Evolutionary conservation across 2,888 invertebrate species (phyloP), one percentile per base, ranked within the genome.

Genomic region (Sicus ferrugineus): DNA sequence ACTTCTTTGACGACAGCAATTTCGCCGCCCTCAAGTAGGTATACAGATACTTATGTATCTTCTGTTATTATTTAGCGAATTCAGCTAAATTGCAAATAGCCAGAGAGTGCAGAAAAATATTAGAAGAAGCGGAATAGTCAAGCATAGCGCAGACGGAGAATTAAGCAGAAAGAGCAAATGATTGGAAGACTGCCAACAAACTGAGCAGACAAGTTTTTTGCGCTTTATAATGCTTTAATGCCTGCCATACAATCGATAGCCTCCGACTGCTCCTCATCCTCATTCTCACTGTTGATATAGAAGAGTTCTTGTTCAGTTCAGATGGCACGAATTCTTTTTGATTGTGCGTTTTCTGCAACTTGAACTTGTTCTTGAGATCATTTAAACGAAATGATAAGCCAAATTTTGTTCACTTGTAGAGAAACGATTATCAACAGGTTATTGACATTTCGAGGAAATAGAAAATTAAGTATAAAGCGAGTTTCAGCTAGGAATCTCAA

Each of bases 291-390:
- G 50, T 19, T 23, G n/a, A n/a, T n/a, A n/a, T n/a, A n/a, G n/a
- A n/a, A n/a, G n/a, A n/a, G 14, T 23, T 9, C 54, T 26, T 54
- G 6, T 54, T 26, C 9, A 26, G 16, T 0, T 16, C 42, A 42
- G 16, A 42, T 4, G n/a, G n/a, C 9, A 9, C 42, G 14, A 16
- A 7, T 54, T 23, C 28, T 54, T 16, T 23, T 54, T 14, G 4
- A 23, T 23, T 16, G 26, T 54, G 26, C 9, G 14, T 54, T 23
- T 54, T 16, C 6, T 19, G 19, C 19, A 3, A 46, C 3, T 28
- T 54, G 54, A 54, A 23, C 54, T 54, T 54, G 54, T 26, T 23
- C 54, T 54, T 54, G 54, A 54, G 28, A 14, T 54, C 26, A 23
- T 26, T 21, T 23, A 42, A 26, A n/a, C 6, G 46, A 46, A 14